These are phyloP conservation scores for Apotomis betuletana DNA, from an alignment of 2,888 invertebrate species.

Conservation along the genomic window DNA sequence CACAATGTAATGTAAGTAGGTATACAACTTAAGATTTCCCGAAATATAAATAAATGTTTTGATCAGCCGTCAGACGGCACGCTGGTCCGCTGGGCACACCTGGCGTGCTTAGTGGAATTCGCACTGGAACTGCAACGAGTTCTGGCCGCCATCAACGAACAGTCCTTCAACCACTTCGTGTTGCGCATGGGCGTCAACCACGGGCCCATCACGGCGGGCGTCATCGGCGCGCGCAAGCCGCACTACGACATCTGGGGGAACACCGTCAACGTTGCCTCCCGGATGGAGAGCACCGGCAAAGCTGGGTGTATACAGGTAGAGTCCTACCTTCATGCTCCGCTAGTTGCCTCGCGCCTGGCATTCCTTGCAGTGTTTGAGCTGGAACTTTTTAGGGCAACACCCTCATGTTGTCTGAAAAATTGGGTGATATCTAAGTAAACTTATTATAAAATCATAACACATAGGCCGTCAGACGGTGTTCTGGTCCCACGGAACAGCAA, in stretches of 20 bases:
- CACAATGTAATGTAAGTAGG: no score
- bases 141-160: slow-evolving; percentile 95
- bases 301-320: slow-evolving; percentile 95
- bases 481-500: no score
- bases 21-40: no score
- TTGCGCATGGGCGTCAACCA: slow-evolving; percentile 97
- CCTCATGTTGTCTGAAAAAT: no score
- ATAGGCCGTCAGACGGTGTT: no score
- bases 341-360: no score
- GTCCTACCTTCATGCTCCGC: no score
- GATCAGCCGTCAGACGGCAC: slow-evolving; percentile 88
- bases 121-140: slow-evolving; percentile 95
- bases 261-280: slow-evolving; percentile 97
- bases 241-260: slow-evolving; percentile 99
- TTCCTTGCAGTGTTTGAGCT: no score
- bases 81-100: slow-evolving; percentile 91
- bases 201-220: slow-evolving; percentile 97
- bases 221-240: slow-evolving; percentile 96
- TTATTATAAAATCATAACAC: no score
- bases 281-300: slow-evolving; percentile 99
- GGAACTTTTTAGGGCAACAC: no score
- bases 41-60: background rate
- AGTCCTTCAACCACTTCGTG: slow-evolving; percentile 97
- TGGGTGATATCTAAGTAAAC: no score
- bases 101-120: slow-evolving; percentile 93